phyloP scores from a whole-genome alignment of 2,113 vertebrate species.

The Lichenostomus cassidix region DNA sequence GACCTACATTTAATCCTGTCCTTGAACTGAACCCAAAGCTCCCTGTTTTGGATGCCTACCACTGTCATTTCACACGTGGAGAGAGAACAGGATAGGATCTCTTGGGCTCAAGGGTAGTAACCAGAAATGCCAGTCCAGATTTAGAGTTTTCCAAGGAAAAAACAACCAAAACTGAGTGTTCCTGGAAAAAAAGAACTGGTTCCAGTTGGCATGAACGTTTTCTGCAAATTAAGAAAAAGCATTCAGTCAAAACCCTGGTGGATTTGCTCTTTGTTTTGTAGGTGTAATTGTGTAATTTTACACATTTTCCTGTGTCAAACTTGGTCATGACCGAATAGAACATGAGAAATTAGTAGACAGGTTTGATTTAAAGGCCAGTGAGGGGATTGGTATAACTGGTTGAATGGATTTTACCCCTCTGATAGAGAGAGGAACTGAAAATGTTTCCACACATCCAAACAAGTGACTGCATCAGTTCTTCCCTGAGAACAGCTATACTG shows the following conservation, averaged over 20 bases:
- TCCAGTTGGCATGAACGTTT: not conserved
- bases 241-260: not conserved
- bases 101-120: not conserved
- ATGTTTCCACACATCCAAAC: not conserved
- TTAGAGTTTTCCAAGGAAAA: not conserved
- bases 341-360: not conserved
- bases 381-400: not conserved
- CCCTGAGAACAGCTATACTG: not conserved
- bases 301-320: not conserved
- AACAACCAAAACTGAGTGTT: not conserved
- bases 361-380: not conserved
- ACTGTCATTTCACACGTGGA: not conserved
- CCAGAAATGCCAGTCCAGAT: not conserved
- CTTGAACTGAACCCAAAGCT: not conserved
- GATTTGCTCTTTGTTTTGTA: not conserved
- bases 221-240: not conserved
- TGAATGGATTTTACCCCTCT: not conserved
- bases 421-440: not conserved
- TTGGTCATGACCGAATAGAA: not conserved
- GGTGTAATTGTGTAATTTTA: not conserved
- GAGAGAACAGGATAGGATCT: not conserved
- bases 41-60: not conserved
- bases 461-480: not conserved
- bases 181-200: not conserved
- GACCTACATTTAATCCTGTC: not conserved